These are phyloP conservation scores for Globodera ellingtonae DNA, from an alignment of 1,140 invertebrate species.

Conservation along the genomic window DNA sequence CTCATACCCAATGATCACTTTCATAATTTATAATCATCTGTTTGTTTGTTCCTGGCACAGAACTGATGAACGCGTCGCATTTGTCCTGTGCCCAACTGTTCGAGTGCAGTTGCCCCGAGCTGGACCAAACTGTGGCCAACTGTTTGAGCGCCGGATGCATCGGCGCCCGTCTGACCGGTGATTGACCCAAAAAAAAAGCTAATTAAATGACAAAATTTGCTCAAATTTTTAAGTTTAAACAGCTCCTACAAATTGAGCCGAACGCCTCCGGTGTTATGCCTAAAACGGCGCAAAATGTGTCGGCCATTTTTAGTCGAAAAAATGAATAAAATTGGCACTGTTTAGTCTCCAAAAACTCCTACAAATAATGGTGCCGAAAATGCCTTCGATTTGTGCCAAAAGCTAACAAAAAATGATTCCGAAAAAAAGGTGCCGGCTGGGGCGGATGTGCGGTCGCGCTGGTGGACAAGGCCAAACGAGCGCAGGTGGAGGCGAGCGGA, in stretches of 20 bases:
- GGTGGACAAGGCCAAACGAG: slow-evolving; percentile 68
- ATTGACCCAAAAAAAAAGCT: neutral
- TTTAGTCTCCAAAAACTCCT: too few species aligned
- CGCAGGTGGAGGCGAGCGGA: slow-evolving; percentile 19
- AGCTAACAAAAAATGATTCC: too few species aligned
- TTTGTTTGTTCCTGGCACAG: slow-evolving; percentile 71
- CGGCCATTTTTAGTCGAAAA: too few species aligned
- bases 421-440: slow-evolving; percentile 74
- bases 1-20: too few species aligned
- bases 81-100: slow-evolving; percentile 81
- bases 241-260: too few species aligned
- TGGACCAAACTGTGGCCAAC: slow-evolving; percentile 81
- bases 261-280: too few species aligned
- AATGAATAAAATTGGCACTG: too few species aligned
- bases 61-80: slow-evolving; percentile 86
- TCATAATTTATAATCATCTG: neutral
- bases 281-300: too few species aligned
- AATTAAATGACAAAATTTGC: slow-evolving; percentile 8
- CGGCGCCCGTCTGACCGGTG: slow-evolving; percentile 85
- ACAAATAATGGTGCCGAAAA: too few species aligned
- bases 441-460: slow-evolving; percentile 91
- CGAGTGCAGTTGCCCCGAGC: slow-evolving; percentile 84
- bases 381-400: too few species aligned
- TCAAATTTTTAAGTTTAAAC: too few species aligned
- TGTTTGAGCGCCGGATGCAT: slow-evolving; percentile 76